Conservation (phyloP, 2,113 vertebrate species). For the Melierax canorus region DNA sequence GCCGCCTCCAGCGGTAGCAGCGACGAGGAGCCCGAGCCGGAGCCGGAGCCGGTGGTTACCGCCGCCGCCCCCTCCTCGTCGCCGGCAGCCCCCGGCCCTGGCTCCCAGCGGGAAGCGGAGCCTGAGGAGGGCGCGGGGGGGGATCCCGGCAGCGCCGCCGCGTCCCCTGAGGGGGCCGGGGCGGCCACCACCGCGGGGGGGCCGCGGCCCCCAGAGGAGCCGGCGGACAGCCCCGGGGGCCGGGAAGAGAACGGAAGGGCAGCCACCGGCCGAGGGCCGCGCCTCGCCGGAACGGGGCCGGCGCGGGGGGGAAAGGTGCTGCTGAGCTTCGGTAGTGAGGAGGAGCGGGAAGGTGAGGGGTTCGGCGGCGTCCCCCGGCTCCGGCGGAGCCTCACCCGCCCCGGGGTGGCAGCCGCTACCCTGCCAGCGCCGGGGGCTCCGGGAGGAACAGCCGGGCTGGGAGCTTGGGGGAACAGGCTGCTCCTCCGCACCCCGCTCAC, state of each 20-base stretch:
- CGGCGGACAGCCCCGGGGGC: not conserved
- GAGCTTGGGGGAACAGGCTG: not conserved
- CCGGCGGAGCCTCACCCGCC: too few species aligned
- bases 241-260: not conserved
- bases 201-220: too few species aligned
- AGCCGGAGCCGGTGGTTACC: not conserved
- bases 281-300: not conserved
- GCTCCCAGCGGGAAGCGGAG: not conserved
- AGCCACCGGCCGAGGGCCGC: not conserved
- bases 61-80: too few species aligned
- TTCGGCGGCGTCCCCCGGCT: not conserved
- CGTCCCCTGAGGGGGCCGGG: not conserved
- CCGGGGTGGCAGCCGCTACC: too few species aligned
- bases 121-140: not conserved
- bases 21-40: not conserved
- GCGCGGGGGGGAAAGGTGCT: not conserved
- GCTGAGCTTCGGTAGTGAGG: conserved; percentile 37
- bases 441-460: not conserved
- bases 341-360: conserved; percentile 39
- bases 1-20: not conserved
- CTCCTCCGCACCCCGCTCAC: not conserved
- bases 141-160: not conserved
- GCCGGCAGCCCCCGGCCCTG: not conserved
- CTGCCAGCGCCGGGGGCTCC: too few species aligned
- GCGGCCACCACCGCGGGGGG: not conserved